These are phyloP conservation scores for Hippocampus mohnikei DNA, from an alignment of 2,113 vertebrate species.

Conservation along the genomic window DNA sequence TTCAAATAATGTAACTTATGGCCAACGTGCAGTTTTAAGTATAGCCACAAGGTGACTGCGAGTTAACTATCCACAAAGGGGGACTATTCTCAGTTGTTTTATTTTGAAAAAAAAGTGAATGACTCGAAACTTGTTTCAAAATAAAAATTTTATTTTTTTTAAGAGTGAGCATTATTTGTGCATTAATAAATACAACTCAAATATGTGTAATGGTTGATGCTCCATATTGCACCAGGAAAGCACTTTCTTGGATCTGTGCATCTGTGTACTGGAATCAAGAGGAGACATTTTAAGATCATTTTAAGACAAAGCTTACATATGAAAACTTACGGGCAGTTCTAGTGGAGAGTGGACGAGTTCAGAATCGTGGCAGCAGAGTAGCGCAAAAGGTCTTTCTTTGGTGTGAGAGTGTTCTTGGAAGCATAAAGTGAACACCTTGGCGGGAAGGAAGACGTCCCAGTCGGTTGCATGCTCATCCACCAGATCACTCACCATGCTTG, in stretches of 20 bases:
- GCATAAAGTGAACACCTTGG: conserved; percentile 63
- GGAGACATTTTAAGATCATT: conserved; percentile 3
- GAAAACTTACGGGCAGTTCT: conserved; percentile 45
- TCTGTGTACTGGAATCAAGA: conserved; percentile 34
- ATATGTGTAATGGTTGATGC: neutral
- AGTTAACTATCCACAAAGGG: neutral
- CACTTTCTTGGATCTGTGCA: conserved; percentile 46
- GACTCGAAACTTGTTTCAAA: neutral
- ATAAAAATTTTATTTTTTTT: neutral
- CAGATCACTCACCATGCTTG: conserved; percentile 62
- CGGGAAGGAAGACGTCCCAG: conserved; percentile 68
- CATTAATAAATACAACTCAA: neutral
- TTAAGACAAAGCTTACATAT: neutral
- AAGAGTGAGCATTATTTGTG: no score
- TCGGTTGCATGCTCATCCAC: conserved; percentile 53
- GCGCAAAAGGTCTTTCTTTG: conserved; percentile 55
- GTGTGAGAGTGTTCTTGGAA: conserved; percentile 59
- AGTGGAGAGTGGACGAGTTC: conserved; percentile 41
- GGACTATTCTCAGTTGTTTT: neutral
- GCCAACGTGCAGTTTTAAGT: neutral
- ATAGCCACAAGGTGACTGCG: conserved; percentile 15
- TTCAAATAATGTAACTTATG: neutral
- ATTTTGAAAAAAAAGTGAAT: neutral
- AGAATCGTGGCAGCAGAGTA: conserved; percentile 48
- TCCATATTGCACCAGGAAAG: conserved; percentile 40